phyloP scores from a whole-genome alignment of 2,888 invertebrate species.

The Panorpa germanica region DNA sequence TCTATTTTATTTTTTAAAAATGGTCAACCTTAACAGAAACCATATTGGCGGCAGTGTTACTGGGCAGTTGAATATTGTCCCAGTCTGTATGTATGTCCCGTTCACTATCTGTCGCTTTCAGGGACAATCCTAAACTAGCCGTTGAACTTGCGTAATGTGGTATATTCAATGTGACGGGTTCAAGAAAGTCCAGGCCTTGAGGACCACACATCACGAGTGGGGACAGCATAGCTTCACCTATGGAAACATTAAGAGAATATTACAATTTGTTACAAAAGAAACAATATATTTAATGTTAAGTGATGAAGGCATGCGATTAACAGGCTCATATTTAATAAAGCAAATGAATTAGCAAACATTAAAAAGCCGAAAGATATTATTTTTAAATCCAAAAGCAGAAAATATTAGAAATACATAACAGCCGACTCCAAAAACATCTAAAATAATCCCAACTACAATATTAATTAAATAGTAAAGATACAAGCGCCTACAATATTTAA shows the following conservation, averaged over 20 bases:
- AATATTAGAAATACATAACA: slow-evolving; percentile 7
- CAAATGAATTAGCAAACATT: neutral
- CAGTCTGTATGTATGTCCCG: slow-evolving; percentile 70
- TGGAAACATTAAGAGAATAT: slow-evolving; percentile 13
- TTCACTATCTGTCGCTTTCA: slow-evolving; percentile 66
- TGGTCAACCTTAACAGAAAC: slow-evolving; percentile 85
- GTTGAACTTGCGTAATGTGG: slow-evolving; percentile 72
- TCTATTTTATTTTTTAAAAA: slow-evolving; percentile 32
- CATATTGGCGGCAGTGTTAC: slow-evolving; percentile 67
- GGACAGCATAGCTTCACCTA: slow-evolving; percentile 87
- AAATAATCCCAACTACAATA: slow-evolving; percentile 5
- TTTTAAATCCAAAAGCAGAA: slow-evolving; percentile 1
- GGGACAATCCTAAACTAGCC: slow-evolving; percentile 53
- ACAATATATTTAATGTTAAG: slow-evolving; percentile 3
- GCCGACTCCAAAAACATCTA: slow-evolving; percentile 9
- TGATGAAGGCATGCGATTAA: no score
- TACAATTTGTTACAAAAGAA: slow-evolving; percentile 7
- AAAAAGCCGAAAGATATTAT: slow-evolving; percentile 3
- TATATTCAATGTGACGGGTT: slow-evolving; percentile 78
- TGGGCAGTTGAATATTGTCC: slow-evolving; percentile 69
- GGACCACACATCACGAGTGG: slow-evolving; percentile 95
- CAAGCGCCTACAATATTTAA: neutral
- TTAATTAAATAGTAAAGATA: neutral
- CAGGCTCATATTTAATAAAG: no score
- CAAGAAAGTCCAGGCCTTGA: slow-evolving; percentile 72